Conservation (phyloP, 30 jellyfish, hydroid and myxozoan species). For the Pseudorhiza aurosa region DNA sequence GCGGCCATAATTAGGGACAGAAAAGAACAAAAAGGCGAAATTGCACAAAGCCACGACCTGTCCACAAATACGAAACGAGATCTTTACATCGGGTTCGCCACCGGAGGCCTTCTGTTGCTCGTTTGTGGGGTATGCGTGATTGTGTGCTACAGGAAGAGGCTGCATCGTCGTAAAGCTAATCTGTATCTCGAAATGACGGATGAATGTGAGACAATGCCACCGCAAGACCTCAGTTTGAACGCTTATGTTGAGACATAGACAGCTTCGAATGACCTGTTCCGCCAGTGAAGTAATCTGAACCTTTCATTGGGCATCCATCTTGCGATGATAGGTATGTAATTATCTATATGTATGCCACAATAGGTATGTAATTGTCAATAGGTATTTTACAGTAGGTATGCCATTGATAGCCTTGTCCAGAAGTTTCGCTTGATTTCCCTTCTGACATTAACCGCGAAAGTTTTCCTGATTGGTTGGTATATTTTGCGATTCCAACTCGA, state of each 20-base stretch:
- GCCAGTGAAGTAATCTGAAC: no score
- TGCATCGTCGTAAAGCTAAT: background rate
- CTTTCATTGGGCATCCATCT: no score
- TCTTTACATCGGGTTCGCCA: conserved; percentile 31
- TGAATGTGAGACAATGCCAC: conserved; percentile 10
- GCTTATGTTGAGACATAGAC: background rate
- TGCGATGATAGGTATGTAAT: no score
- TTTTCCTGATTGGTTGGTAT: no score
- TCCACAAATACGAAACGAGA: conserved; percentile 1
- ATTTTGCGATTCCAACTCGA: no score
- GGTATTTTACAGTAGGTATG: no score
- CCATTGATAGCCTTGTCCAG: no score
- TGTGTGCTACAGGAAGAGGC: conserved; percentile 3
- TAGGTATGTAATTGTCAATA: no score
- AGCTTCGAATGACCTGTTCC: no score
- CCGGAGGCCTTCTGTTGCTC: conserved; percentile 1
- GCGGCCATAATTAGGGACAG: conserved; percentile 47
- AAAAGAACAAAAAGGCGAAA: background rate
- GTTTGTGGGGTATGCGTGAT: background rate
- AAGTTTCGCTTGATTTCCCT: no score
- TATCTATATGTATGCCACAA: no score
- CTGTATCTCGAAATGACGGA: conserved; percentile 47
- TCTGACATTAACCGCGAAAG: no score
- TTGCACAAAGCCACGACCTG: background rate
- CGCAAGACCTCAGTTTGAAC: conserved; percentile 7